Percentiles rank a stretch among this genome's conserved stretches.
Conservation (phyloP, 2,888 invertebrate species). For the Nomada flava region DNA sequence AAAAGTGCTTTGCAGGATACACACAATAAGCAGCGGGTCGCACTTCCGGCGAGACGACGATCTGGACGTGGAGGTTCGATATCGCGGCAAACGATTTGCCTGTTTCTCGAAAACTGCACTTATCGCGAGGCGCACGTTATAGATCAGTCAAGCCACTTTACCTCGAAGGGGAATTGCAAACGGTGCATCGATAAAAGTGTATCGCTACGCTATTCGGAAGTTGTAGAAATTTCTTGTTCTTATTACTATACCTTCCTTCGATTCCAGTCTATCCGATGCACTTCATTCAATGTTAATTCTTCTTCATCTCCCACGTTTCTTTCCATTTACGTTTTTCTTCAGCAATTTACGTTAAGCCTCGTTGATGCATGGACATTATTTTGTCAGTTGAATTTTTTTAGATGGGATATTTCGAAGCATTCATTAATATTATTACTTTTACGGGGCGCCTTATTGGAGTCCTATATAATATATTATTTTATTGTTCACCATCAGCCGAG, state of each 20-base stretch:
- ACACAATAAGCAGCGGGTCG: conserved; percentile 43
- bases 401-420: too few relatives aligned
- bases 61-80: conserved; percentile 8
- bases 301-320: too few relatives aligned
- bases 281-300: too few relatives aligned
- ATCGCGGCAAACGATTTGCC: conserved; percentile 8
- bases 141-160: conserved; percentile 2
- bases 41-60: conserved; percentile 5
- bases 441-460: too few relatives aligned
- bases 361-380: too few relatives aligned
- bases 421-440: too few relatives aligned
- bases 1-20: conserved; percentile 13
- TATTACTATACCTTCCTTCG: too few relatives aligned
- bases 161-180: conserved; percentile 4
- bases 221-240: background rate
- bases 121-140: conserved; percentile 9
- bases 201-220: background rate
- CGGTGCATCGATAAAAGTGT: background rate
- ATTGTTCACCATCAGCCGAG: too few relatives aligned
- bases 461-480: background rate
- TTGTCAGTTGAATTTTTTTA: too few relatives aligned
- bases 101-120: conserved; percentile 24
- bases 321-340: too few relatives aligned
- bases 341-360: too few relatives aligned
- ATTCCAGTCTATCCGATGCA: too few relatives aligned